phyloP scores from a whole-genome alignment of 2,888 invertebrate genomes.

The Heteromurus nitidus region DNA sequence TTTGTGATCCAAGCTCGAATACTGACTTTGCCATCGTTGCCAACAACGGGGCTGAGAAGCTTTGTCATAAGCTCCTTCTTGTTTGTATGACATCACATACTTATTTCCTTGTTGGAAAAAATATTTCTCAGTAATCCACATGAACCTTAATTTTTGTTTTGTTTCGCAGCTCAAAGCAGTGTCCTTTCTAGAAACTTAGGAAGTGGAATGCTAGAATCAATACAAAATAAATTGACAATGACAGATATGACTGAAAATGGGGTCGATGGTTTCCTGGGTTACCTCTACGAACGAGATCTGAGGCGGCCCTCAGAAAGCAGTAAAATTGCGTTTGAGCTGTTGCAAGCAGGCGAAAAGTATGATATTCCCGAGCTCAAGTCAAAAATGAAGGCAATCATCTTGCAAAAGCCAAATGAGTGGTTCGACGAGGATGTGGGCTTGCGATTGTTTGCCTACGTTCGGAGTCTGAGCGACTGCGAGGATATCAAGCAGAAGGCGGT shows the following conservation, averaged over 20 bases:
- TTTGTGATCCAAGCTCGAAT: no score
- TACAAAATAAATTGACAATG: not conserved
- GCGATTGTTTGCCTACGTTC: not conserved
- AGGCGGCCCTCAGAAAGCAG: not conserved
- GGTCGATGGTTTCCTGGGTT: not conserved
- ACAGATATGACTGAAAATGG: constrained; percentile 7
- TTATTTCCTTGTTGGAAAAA: not conserved
- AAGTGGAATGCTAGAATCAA: not conserved
- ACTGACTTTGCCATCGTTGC: no score
- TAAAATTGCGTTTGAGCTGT: not conserved
- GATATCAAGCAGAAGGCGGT: not conserved
- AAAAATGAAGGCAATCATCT: not conserved
- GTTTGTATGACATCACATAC: not conserved
- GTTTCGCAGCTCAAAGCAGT: not conserved
- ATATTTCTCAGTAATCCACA: no score
- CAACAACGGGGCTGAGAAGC: not conserved
- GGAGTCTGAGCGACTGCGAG: not conserved
- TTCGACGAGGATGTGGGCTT: not conserved
- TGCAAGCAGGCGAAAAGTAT: not conserved
- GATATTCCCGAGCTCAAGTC: not conserved
- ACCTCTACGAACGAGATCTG: not conserved
- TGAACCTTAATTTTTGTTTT: no score
- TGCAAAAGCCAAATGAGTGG: not conserved
- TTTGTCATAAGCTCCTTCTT: not conserved
- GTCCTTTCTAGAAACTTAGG: not conserved